Percentiles rank a stretch among this genome's conserved stretches.
phyloP scores from a whole-genome alignment of 2,797 vertebrate species.

The Hirundo rustica region DNA sequence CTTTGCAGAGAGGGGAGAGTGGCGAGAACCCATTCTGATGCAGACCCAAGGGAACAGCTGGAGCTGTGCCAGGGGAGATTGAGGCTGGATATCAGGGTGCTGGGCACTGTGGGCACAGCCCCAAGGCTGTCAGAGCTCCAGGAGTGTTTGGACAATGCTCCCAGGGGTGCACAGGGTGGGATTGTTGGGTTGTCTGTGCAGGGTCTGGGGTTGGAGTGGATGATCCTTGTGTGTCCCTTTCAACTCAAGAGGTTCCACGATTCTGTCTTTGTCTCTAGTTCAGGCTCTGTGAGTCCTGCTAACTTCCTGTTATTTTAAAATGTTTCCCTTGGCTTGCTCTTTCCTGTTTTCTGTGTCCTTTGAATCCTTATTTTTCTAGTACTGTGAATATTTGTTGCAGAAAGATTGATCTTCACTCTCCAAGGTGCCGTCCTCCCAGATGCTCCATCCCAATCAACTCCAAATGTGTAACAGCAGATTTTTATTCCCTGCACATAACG shows the following conservation, averaged over 20 bases:
- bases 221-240: background rate
- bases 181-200: background rate
- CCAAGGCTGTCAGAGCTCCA: background rate
- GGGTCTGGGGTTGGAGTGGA: background rate
- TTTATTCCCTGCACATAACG: background rate
- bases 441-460: background rate
- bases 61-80: accelerated
- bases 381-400: background rate
- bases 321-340: background rate
- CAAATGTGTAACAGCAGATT: background rate
- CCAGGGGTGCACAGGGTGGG: background rate
- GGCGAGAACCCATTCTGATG: background rate
- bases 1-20: background rate
- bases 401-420: accelerated
- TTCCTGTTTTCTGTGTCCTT: background rate
- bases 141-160: accelerated
- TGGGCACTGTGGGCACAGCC: background rate
- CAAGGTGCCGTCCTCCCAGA: background rate
- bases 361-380: background rate
- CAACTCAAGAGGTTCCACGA: background rate
- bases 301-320: background rate
- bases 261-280: background rate
- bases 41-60: background rate
- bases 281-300: background rate
- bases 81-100: accelerated